Percentiles rank a stretch among this genome's conserved stretches.
Conservation (phyloP, 2,113 vertebrate genomes). For the Lasiurus borealis region DNA sequence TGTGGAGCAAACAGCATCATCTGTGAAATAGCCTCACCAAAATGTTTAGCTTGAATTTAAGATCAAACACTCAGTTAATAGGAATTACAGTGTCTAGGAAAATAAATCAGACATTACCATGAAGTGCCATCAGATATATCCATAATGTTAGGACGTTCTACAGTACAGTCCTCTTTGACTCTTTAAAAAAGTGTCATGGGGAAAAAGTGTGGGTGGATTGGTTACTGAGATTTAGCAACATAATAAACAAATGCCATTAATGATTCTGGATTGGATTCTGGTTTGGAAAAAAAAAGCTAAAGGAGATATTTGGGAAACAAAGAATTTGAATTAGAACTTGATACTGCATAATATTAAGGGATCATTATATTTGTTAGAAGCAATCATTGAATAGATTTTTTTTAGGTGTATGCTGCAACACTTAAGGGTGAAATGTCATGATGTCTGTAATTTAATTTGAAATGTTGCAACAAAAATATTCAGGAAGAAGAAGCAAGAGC, state of each 20-base stretch:
- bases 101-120: neutral
- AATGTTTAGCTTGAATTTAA: constrained; percentile 10
- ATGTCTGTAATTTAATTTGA: constrained; percentile 6
- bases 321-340: neutral
- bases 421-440: neutral
- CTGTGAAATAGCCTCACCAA: neutral
- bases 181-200: neutral
- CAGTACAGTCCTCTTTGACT: neutral
- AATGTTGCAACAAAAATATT: neutral
- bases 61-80: neutral
- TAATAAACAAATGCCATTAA: neutral
- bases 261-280: neutral
- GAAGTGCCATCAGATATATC: neutral
- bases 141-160: neutral
- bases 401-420: neutral
- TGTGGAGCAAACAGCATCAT: neutral
- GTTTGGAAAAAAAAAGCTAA: neutral
- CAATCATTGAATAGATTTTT: neutral
- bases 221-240: neutral
- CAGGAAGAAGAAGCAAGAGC: neutral
- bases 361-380: constrained; percentile 6
- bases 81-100: neutral
- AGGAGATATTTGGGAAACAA: neutral
- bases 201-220: neutral
- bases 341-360: neutral